Evolutionary conservation across 92 coral and sea anemone genomes (phyloP).

Genomic region (Palythoa grandiflora): DNA sequence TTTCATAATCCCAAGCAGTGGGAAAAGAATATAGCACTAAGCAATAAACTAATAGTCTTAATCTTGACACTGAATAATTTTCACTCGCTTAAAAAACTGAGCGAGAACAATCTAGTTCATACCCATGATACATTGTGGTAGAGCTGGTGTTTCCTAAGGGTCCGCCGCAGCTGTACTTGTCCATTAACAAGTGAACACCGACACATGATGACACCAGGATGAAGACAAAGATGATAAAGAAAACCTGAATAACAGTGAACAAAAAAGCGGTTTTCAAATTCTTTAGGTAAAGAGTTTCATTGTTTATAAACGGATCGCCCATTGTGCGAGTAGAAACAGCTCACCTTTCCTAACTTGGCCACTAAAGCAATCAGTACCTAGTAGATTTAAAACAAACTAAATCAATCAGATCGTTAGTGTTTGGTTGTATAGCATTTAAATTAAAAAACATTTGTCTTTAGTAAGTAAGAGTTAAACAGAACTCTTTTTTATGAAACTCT

Average conservation of each 20-base stretch:
- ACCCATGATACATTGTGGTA: constrained; percentile 73
- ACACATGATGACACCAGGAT: constrained; percentile 77
- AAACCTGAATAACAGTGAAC: constrained; percentile 60
- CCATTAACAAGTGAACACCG: constrained; percentile 81
- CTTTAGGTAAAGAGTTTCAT: not conserved
- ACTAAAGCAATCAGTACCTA: constrained; percentile 44
- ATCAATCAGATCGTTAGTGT: not conserved
- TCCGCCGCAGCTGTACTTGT: constrained; percentile 74
- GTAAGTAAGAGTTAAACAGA: too few species aligned
- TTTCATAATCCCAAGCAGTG: too few species aligned
- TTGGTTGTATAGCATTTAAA: not conserved
- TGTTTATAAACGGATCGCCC: not conserved
- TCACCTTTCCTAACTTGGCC: constrained; percentile 47
- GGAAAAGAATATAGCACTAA: too few species aligned
- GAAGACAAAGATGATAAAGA: constrained; percentile 85
- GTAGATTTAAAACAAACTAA: not conserved
- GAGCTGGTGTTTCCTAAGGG: constrained; percentile 60
- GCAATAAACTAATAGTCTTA: too few species aligned
- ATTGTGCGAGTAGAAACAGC: not conserved
- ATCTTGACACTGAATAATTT: not conserved
- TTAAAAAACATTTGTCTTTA: too few species aligned
- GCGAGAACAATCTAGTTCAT: not conserved
- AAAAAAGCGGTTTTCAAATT: not conserved
- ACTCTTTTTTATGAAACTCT: too few species aligned
- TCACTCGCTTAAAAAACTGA: not conserved